These are phyloP conservation scores for Pangasius mekongensis DNA, from an alignment of 2,797 vertebrate species.

Conservation along the genomic window DNA sequence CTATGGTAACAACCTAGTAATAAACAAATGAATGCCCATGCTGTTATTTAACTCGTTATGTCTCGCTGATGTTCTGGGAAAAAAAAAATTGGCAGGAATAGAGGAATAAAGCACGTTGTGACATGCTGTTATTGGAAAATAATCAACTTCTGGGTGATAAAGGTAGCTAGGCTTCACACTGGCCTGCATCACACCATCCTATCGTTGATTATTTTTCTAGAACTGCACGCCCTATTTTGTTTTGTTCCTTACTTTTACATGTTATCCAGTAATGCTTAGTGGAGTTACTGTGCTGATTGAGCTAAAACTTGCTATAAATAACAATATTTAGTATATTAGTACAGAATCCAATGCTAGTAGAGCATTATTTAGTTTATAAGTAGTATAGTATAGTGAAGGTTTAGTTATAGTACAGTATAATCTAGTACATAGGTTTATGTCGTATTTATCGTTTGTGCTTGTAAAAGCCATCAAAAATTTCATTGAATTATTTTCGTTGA, in stretches of 20 bases:
- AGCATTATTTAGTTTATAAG: not conserved
- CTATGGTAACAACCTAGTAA: not conserved
- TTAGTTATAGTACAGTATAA: not conserved
- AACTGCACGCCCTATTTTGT: not conserved
- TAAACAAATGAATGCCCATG: not conserved
- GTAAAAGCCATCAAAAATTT: not conserved
- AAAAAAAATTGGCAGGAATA: too few species aligned
- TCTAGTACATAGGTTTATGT: not conserved
- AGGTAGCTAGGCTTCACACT: not conserved
- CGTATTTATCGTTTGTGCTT: not conserved
- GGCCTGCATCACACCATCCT: too few species aligned
- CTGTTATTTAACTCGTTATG: not conserved
- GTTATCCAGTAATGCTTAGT: not conserved
- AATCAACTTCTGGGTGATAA: not conserved
- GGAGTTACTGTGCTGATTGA: not conserved
- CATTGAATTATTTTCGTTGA: not conserved
- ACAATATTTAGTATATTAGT: not conserved
- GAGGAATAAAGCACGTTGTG: not conserved
- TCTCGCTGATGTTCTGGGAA: not conserved
- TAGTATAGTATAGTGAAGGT: not conserved
- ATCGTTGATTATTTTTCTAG: not conserved
- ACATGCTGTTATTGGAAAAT: not conserved
- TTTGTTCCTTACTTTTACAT: not conserved
- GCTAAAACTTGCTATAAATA: not conserved
- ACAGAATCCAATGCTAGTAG: not conserved